Evolutionary conservation across 1,140 invertebrate species (phyloP).

Genomic region (Oreohelix idahoensis): DNA sequence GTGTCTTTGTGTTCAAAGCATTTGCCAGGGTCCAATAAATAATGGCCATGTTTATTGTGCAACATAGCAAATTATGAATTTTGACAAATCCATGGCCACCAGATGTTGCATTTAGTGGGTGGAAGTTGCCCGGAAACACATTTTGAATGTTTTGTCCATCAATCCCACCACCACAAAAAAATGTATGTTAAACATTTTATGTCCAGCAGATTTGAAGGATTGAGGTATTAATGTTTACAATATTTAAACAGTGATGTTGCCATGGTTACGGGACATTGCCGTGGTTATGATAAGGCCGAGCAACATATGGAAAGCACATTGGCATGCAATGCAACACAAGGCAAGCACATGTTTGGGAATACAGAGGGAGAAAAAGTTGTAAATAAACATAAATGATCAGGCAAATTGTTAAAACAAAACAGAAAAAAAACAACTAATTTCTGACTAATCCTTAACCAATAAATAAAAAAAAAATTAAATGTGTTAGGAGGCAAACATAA

Average conservation of each 20-base stretch:
- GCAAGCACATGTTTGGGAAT: constrained; percentile 4
- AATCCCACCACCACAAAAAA: not conserved
- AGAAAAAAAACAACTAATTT: not conserved
- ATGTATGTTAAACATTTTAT: not conserved
- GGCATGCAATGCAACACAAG: constrained; percentile 17
- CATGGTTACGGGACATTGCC: not conserved
- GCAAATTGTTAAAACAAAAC: not conserved
- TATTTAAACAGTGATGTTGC: not conserved
- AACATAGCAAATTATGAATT: not conserved
- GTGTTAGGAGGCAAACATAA: no score
- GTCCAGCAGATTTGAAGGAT: not conserved
- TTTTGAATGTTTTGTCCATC: not conserved
- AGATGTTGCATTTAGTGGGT: not conserved
- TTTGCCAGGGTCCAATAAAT: not conserved
- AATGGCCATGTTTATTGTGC: no score
- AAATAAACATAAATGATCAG: constrained; percentile 4
- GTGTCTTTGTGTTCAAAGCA: not conserved
- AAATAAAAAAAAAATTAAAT: not conserved
- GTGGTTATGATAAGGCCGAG: not conserved
- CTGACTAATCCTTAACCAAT: not conserved
- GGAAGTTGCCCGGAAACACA: not conserved
- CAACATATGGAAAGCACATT: constrained; percentile 28
- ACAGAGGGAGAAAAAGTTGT: not conserved
- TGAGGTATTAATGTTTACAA: no score
- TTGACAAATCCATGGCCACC: not conserved